Base-by-base conservation (phyloP, 2,113 vertebrate genomes). In the Seriola rivoliana region DNA sequence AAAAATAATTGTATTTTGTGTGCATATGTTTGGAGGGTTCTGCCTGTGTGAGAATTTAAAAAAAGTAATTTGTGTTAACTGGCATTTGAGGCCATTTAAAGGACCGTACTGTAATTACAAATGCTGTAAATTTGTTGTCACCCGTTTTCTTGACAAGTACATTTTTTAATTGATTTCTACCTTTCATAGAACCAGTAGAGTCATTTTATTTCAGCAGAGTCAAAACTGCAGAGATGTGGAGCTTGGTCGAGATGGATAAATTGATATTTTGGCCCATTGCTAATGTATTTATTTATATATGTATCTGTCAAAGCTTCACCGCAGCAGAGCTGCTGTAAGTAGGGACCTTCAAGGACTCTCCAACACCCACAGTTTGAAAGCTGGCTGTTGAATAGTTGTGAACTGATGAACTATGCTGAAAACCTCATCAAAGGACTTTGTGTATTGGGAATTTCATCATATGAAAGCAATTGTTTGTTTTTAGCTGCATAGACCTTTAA, bases 1-100 rank as follows among this genome's bases (percentile, higher is more conserved):
- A 65, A 62, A 81, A 82, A 66, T 81, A 73, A 81, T 84, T 88
- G 55, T 65, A 74, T 87, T 88, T 82, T 75, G 82, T 84, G 55
- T 80, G 71, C 68, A 77, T 65, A 72, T 84, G 75, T 72, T 88
- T 74, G 21, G 75, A 75, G 55, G 50, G 59, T 69, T 85, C 29
- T 69, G 59, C 58, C 50, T 59, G 57, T 29, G 52, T 44, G 13
- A 21, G 25, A 73, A 54, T 55, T 29, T 29, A 29, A 44, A 67
- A 65, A 75, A 77, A 50, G 34, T 65, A 17, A 75, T 84, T 68
- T 64, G n/a, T 67, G 50, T 75, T 78, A 74, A 84, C 34, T 81
- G 42, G 19, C 42, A 59, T 83, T 71, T 73, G 32, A 83, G 80
- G 17, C n/a, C 32, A 66, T 69, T 82, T 67, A 42, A 76, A 25